Evolutionary conservation across 2,113 vertebrate species (phyloP), one percentile per base, ranked within the genome.

Genomic region (Himantopus leucocephalus): DNA sequence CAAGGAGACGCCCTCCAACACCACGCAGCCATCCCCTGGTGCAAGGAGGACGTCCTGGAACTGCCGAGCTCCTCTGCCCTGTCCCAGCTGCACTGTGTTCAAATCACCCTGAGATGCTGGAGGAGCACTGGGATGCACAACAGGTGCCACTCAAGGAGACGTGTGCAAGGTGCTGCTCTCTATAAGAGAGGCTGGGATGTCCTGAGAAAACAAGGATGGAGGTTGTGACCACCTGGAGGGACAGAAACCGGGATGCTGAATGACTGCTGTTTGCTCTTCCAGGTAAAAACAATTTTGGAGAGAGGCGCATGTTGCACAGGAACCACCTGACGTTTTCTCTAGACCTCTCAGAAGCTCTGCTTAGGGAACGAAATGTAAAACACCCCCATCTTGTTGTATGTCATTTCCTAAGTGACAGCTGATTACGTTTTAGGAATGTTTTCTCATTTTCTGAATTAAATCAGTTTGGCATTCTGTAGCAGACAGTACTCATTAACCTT

Each of bases 391-490:
- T 79, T 64, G 8, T 81, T 95, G 56, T 92, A 91, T 87, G 93
- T 87, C 43, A 85, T 90, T 92, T 94, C 74, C 66, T 59, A 90
- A 94, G 84, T 96, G 95, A 88, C 87, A 96, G 91, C 80, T 95
- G 95, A 90, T 96, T 94, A 67, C 72, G 0, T 93, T 96, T 97
- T 90, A 85, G 58, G 95, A 78, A 90, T 91, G 93, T 93, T 96
- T 97, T 95, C 80, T 95, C 21, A 5, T 94, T 94, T 96, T 94
- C 89, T 93, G 94, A 95, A 96, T 96, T 94, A 96, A 95, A 93
- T 87, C 94, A 81, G 87, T 89, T 75, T 91, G 89, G 90, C 91
- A 96, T 82, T 92, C 84, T 88, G 81, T 82, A 96, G 93, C 70
- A 95, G 90, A 67, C 78, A 94, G 87, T 72, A 94, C 93, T 96